Percentiles rank a stretch among this genome's conserved stretches.
Evolutionary conservation across 2,113 vertebrate genomes (phyloP).

Genomic region (Mus spicilegus): DNA sequence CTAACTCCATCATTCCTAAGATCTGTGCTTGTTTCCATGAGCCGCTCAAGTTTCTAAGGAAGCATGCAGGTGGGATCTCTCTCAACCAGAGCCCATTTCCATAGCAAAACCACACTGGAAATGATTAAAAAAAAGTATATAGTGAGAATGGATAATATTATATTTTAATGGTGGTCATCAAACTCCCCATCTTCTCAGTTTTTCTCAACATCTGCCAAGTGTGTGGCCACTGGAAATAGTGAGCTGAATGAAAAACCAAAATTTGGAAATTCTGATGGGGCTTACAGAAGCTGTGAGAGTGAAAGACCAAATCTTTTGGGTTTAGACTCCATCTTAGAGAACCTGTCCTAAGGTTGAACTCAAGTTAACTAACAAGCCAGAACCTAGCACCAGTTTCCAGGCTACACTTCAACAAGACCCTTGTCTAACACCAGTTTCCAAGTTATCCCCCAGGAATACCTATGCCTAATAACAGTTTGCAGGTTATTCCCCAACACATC

Average conservation of each 20-base stretch:
- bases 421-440: too few species aligned
- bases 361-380: too few species aligned
- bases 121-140: not conserved
- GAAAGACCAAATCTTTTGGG: too few species aligned
- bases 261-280: not conserved
- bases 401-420: too few species aligned
- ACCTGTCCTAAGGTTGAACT: too few species aligned
- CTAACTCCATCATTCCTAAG: fast-evolving
- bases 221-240: not conserved
- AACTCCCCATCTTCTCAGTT: not conserved
- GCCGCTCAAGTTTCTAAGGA: not conserved
- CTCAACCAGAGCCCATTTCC: not conserved
- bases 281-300: not conserved
- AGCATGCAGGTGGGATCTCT: not conserved
- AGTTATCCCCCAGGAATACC: too few species aligned
- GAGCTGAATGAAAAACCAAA: not conserved
- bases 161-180: not conserved
- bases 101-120: not conserved
- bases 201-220: not conserved
- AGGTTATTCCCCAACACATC: too few species aligned
- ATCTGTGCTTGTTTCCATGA: not conserved
- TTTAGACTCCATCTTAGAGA: too few species aligned
- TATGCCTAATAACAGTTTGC: too few species aligned
- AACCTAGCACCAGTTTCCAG: too few species aligned
- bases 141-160: not conserved